A percentile compares a stretch with the other conserved stretches of the same genome.
Evolutionary conservation across 2,888 invertebrate species (phyloP).

Genomic region (Steinernema carpocapsae): DNA sequence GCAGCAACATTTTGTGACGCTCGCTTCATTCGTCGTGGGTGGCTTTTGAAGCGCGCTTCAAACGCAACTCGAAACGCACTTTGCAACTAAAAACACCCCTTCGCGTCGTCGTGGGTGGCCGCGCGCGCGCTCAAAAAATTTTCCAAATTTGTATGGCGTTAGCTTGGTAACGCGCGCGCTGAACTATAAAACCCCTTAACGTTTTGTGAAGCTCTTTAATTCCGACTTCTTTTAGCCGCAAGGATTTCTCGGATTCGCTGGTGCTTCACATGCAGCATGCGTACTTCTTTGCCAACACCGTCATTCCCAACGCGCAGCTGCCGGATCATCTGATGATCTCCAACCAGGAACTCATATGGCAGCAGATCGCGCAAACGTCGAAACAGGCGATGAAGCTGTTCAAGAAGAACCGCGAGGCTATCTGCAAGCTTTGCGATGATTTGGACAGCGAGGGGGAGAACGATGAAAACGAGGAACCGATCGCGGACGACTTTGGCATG

Average conservation of each 20-base stretch:
- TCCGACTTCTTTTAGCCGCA: conserved; percentile 3
- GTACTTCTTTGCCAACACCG: conserved; percentile 27
- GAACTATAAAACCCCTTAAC: no score
- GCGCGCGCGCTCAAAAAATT: no score
- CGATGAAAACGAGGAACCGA: background rate
- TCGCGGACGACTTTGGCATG: background rate
- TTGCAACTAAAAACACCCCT: no score
- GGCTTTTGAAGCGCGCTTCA: no score
- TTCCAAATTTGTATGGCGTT: no score
- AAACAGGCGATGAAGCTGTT: conserved; percentile 43
- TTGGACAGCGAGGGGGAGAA: background rate
- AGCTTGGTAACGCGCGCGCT: no score
- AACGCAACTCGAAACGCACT: no score
- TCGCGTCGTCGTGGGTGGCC: no score
- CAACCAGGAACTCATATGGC: conserved; percentile 44
- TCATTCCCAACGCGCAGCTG: conserved; percentile 37
- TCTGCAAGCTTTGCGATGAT: conserved; percentile 19
- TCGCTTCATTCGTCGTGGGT: no score
- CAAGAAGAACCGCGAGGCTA: conserved; percentile 34
- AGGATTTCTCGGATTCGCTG: background rate
- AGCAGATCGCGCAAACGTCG: conserved; percentile 41
- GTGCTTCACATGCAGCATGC: conserved; percentile 17
- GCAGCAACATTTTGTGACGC: no score
- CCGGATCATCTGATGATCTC: conserved; percentile 37
- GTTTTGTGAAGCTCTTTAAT: no score